These are phyloP conservation scores for Thaleichthys pacificus DNA, from an alignment of 2,797 vertebrate species.

Conservation along the genomic window DNA sequence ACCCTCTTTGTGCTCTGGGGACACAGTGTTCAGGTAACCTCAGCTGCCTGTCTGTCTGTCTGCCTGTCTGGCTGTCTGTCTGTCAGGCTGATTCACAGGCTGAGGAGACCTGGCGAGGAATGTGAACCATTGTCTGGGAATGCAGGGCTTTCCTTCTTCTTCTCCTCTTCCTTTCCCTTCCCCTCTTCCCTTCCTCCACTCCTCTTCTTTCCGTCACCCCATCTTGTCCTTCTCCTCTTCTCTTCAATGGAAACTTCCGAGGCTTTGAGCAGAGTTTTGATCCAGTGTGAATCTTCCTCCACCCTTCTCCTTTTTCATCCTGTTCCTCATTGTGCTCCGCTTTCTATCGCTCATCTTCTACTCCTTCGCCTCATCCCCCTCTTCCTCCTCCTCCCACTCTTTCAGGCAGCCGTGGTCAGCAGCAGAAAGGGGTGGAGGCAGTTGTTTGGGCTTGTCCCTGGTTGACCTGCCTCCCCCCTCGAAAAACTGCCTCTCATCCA, in stretches of 20 bases:
- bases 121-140: constrained; percentile 81
- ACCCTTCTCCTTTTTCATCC: background rate
- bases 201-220: too few species aligned
- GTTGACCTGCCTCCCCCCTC: too few species aligned
- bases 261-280: constrained; percentile 14
- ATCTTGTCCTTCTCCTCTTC: background rate
- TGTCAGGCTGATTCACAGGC: constrained; percentile 63
- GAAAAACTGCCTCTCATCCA: too few species aligned
- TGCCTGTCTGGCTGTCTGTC: background rate
- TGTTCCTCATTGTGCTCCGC: constrained; percentile 11
- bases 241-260: constrained; percentile 32
- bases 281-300: background rate
- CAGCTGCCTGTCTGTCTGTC: constrained; percentile 7
- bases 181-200: background rate
- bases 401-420: background rate
- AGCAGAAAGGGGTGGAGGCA: too few species aligned
- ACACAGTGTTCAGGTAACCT: constrained; percentile 21
- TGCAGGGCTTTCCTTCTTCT: constrained; percentile 70
- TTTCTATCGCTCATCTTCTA: constrained; percentile 17
- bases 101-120: constrained; percentile 67
- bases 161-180: constrained; percentile 46
- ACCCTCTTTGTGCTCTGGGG: constrained; percentile 1
- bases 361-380: constrained; percentile 18
- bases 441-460: too few species aligned
- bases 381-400: background rate